These are phyloP conservation scores for Tricholaema leucomelas DNA, from an alignment of 2,113 vertebrate genomes.

Conservation along the genomic window DNA sequence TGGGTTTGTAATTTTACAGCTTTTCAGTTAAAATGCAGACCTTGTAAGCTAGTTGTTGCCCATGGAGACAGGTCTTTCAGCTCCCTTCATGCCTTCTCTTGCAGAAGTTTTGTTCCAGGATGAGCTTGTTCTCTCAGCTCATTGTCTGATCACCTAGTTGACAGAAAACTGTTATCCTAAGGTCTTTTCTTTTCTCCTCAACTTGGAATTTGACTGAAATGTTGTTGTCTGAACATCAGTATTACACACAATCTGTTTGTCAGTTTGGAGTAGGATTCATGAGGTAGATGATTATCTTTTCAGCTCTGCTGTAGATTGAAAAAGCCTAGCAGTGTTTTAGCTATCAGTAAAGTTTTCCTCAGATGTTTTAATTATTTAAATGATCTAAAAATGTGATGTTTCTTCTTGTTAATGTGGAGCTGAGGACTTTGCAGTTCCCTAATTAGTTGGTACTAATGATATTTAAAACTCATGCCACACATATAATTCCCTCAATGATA, in stretches of 20 bases:
- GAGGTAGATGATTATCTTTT: neutral
- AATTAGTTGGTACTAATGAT: neutral
- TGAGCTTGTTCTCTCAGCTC: neutral
- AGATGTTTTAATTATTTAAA: neutral
- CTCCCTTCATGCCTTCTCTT: neutral
- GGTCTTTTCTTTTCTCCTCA: neutral
- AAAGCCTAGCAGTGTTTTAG: neutral
- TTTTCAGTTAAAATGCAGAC: neutral
- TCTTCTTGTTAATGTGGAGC: neutral
- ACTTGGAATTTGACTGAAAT: neutral
- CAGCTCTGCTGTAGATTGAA: neutral
- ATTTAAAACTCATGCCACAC: neutral
- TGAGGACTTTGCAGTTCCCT: neutral
- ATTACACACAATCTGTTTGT: neutral
- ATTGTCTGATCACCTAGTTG: fast-evolving
- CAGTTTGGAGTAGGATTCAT: neutral
- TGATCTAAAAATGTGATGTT: neutral
- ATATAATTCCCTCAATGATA: neutral
- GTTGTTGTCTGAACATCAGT: neutral
- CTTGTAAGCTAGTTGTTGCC: neutral
- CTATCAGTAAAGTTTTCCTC: neutral
- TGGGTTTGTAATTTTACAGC: neutral
- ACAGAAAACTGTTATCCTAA: neutral
- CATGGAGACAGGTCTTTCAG: neutral
- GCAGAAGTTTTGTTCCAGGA: neutral